Evolutionary conservation across 2,797 vertebrate species (phyloP).

Genomic region (Crenichthys baileyi): DNA sequence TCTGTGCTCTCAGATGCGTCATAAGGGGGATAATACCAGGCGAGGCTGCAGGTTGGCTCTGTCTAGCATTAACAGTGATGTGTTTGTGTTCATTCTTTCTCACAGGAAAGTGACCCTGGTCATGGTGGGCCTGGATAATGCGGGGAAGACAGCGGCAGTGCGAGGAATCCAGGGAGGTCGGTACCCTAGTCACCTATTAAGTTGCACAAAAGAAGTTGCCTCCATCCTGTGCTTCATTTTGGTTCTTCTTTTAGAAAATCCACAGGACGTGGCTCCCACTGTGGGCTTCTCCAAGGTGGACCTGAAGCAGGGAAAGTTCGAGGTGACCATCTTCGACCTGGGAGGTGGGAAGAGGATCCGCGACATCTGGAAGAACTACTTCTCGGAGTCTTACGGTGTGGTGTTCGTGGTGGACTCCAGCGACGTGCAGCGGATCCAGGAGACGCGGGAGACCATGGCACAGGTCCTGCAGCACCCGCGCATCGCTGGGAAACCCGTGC

Average conservation of each 20-base stretch:
- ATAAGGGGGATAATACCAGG: conserved; percentile 36
- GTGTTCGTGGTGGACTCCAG: conserved; percentile 90
- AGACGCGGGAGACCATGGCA: conserved; percentile 83
- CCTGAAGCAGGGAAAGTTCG: conserved; percentile 86
- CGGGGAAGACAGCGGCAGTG: conserved; percentile 86
- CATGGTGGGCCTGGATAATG: conserved; percentile 87
- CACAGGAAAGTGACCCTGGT: conserved; percentile 87
- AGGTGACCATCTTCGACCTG: conserved; percentile 88
- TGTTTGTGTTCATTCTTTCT: conserved; percentile 12
- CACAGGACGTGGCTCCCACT: conserved; percentile 79
- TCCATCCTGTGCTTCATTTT: background rate
- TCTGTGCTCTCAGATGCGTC: conserved; percentile 33
- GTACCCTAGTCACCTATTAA: background rate
- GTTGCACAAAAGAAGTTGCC: background rate
- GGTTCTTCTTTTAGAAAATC: conserved; percentile 63
- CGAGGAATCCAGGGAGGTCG: conserved; percentile 84
- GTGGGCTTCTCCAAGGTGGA: conserved; percentile 84
- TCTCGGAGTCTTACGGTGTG: conserved; percentile 84
- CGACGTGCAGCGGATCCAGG: conserved; percentile 82
- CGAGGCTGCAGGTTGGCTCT: background rate
- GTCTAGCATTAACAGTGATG: background rate
- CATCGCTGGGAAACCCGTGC: conserved; percentile 88
- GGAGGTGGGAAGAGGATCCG: conserved; percentile 82
- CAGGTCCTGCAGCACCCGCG: conserved; percentile 86
- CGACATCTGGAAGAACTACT: conserved; percentile 88